Evolutionary conservation across 2,888 invertebrate genomes (phyloP), one percentile per base, ranked within the genome.

Genomic region (Thecophora atra): DNA sequence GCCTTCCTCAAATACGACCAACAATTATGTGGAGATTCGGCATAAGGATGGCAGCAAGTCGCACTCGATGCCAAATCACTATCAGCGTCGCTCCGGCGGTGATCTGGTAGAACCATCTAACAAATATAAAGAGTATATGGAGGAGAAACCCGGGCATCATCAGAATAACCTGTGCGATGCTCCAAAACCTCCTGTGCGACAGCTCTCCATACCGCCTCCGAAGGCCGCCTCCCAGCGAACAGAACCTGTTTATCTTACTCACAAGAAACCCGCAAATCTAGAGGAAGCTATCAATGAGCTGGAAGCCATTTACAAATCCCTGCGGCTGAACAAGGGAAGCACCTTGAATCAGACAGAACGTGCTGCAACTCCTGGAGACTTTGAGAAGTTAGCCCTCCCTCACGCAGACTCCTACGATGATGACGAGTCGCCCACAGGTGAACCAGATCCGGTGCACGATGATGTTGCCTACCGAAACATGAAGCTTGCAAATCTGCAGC

Each of bases 251-350:
- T 88, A 82, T 19, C 80, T 80, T 24, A 81, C 81, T 21, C 84
- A 83, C 62, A 85, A 85, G 72, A 93, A 92, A 84, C 93, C 93
- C 3, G 91, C 91, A 19, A 95, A 95, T 84, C 88, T 95, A 52
- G 95, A 95, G 82, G 95, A 96, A 81, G 96, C 96, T 69, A 89
- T 97, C 28, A 92, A 92, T 79, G 97, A 97, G 86, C 86, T 97
- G 71, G 96, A 97, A 88, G 93, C 93, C n/a, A 96, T 97, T 81
- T 94, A 95, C 82, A 94, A 95, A 79, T 95, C 94, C 79, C 88
- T 97, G 72, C 91, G 92, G n/a, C 88, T 96, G 67, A 93, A 92
- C 0, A 95, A 95, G 81, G 79, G 80, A 4, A 70, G 79, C 0
- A 78, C 77, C 6, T 7, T 64, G 0, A 13, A 28, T 26, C 74